Evolutionary conservation across 2,888 invertebrate species (phyloP), one percentile per base, ranked within the genome.

Genomic region (Heliothis peltigera): DNA sequence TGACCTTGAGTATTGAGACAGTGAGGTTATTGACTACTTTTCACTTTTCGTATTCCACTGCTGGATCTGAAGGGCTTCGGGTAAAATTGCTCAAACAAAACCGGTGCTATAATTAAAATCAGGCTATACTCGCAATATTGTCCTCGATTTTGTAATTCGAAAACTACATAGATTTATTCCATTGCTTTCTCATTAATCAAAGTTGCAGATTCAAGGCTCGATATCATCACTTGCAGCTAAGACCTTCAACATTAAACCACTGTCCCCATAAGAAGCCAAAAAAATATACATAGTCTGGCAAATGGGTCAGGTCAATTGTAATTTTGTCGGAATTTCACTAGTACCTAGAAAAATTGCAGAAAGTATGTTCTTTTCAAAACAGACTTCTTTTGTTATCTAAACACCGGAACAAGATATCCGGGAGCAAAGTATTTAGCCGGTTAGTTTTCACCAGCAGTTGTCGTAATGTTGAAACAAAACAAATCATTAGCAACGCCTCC

Each of bases 1-100:
- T 19, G 55, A 65, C 75, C 77, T 80, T 71, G 73, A 46, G 15
- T n/a, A 17, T 17, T 15, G 42, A n/a, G 5, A 35, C 35, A 28
- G 7, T 39, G 39, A n/a, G 43, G 43, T 46, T 35, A 42, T 17
- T 18, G 10, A 53, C 61, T 52, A 70, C 73, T 77, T 77, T 75
- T 51, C 62, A 59, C 49, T 65, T 64, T 44, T 19, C 44, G 25
- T 48, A 39, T 12, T 64, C 44, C 63, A 70, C 46, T 65, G 62
- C 62, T 53, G 25, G 22, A 32, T 53, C 17, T 22, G 61, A 69
- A 72, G 59, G 62, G 59, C n/a, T 25, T 48, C 35, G 21, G 21
- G n/a, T 15, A 17, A 4, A 32, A 42, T 42, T 22, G 21, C 18
- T 10, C 0, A 46, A 70, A 57, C n/a, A 35, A 53, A n/a, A 49